Base-by-base conservation (phyloP, 2,113 vertebrate species). In the Tachycineta bicolor region DNA sequence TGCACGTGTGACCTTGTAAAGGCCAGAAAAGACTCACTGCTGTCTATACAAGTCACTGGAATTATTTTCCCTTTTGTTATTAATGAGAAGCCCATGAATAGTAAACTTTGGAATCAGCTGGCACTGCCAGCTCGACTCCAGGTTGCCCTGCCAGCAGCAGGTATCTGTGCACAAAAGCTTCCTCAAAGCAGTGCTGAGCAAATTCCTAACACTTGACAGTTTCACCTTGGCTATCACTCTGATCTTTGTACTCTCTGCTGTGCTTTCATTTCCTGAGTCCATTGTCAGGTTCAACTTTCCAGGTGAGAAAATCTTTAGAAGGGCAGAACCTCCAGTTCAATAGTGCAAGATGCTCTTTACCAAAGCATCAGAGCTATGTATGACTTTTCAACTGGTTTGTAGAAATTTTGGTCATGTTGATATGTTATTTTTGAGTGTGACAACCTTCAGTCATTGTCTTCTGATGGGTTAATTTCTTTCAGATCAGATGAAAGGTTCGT, bases 401-500 rank as follows among this genome's bases (percentile, higher is more conserved):
- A 49, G 47, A 18, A 81, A 58, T 64, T 77, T 78, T 63, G 39
- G 12, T 64, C 43, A 24, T 0, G 0, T 39, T 83, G 39, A 11
- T 65, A 8, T 2, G 5, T 23, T 34, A 9, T 6, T 89, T 89
- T 73, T 78, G 19, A 43, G 22, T 0, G 0, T 43, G 53, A 39
- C 11, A 88, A 71, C 55, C 74, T 95, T 96, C 95, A 71, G 12
- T 83, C 83, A 25, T 55, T 43, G 37, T 79, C 13, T 78, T 85
- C 41, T 64, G 46, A 62, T 84, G 56, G 29, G 33, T 83, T 94
- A 62, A 65, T 70, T 94, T 87, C 82, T 82, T 96, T 65, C 73
- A 93, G 34, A 70, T 91, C 33, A 77, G 85, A 55, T 47, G 86
- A 83, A 90, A 88, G 23, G 95, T 96, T 97, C 90, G 79, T 70